Percentiles rank a stretch among this genome's conserved stretches.
phyloP scores from a whole-genome alignment of 1,140 invertebrate species.

The Orius laevigatus region DNA sequence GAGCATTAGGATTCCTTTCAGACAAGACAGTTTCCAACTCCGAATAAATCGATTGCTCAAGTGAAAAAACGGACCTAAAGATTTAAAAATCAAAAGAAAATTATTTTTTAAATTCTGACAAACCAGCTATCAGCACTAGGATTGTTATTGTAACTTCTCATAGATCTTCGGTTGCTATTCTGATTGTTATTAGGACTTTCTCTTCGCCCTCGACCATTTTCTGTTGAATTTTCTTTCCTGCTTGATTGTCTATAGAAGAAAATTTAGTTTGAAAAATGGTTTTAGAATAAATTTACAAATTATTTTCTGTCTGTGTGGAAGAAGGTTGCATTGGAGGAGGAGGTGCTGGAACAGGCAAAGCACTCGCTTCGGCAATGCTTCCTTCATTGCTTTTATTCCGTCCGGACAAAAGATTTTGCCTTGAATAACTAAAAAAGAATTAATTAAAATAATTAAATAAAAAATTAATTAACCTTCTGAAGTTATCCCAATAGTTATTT shows the following conservation, averaged over 20 bases:
- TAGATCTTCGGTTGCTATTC: slow-evolving; percentile 1
- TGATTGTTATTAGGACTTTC: not conserved
- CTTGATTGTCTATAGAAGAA: not conserved
- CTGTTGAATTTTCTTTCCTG: too few relatives aligned
- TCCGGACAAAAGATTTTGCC: slow-evolving; percentile 19
- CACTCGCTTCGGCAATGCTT: slow-evolving; percentile 5
- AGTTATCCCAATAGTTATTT: slow-evolving; percentile 87
- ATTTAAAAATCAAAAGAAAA: not conserved
- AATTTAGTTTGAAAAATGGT: not conserved
- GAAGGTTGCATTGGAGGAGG: slow-evolving; percentile 1
- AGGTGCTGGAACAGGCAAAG: slow-evolving; percentile 2
- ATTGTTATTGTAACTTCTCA: slow-evolving; percentile 9
- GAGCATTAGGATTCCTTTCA: slow-evolving; percentile 45
- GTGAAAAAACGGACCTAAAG: slow-evolving; percentile 14
- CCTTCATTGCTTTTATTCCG: slow-evolving; percentile 20
- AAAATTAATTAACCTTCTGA: slow-evolving; percentile 44
- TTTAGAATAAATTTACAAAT: slow-evolving; percentile 12
- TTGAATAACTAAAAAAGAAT: slow-evolving; percentile 18
- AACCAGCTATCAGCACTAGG: slow-evolving; percentile 4
- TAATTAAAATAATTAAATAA: not conserved
- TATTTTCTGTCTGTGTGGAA: slow-evolving; percentile 9
- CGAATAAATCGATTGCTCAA: slow-evolving; percentile 36
- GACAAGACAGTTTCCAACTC: slow-evolving; percentile 53
- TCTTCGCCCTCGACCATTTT: too few relatives aligned
- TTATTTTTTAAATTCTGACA: not conserved